Conservation (phyloP, 2,113 vertebrate species). For the Himantopus leucocephalus region DNA sequence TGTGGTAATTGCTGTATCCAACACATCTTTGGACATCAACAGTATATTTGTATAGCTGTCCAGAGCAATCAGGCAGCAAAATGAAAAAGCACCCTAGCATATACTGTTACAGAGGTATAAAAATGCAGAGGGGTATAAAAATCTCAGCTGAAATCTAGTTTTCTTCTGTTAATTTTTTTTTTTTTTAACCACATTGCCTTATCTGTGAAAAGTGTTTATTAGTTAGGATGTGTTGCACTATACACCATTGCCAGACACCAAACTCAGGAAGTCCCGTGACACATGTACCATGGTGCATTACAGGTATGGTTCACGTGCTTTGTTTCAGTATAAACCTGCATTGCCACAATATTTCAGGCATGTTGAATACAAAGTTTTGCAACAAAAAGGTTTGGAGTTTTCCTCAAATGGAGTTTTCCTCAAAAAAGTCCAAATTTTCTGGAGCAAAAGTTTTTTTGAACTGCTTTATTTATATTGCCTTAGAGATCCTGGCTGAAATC, state of each 20-base stretch:
- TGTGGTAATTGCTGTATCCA: neutral
- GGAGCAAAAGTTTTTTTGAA: neutral
- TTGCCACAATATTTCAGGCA: neutral
- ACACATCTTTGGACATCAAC: neutral
- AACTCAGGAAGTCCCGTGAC: neutral
- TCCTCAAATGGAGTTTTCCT: neutral
- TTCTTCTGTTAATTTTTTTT: neutral
- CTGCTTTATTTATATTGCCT: neutral
- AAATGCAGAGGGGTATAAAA: neutral
- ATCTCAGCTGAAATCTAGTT: neutral
- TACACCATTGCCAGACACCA: neutral
- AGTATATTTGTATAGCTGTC: neutral
- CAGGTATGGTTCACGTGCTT: neutral
- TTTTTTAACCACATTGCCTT: neutral
- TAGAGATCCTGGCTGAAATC: neutral
- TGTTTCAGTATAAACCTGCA: neutral
- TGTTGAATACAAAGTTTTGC: neutral
- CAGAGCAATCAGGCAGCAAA: neutral
- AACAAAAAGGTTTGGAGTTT: neutral
- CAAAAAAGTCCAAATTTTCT: neutral
- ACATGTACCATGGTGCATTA: fast-evolving
- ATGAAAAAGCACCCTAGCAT: neutral
- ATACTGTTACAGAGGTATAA: neutral
- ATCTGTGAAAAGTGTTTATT: neutral
- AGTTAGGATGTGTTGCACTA: neutral